phyloP scores from a whole-genome alignment of 2,888 invertebrate species.

The Cheiracanthium punctorium region DNA sequence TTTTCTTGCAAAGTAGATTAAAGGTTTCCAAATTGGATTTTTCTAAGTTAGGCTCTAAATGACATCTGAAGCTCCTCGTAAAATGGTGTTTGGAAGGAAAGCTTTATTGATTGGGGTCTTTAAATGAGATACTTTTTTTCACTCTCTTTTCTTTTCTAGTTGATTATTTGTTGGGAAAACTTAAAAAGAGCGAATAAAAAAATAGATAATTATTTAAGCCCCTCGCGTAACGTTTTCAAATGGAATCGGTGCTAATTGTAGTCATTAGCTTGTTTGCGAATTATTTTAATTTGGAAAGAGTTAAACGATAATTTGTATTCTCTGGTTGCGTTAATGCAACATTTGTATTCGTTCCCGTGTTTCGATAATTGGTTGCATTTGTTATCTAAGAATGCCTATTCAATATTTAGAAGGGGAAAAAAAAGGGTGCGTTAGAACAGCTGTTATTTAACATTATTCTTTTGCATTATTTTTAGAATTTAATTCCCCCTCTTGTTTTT shows the following conservation, averaged over 20 bases:
- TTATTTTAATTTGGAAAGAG: slow-evolving; percentile 68
- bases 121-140: slow-evolving; percentile 57
- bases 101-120: slow-evolving; percentile 51
- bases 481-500: background rate
- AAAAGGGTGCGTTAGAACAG: background rate
- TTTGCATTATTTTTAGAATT: background rate
- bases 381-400: background rate
- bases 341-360: slow-evolving; percentile 36
- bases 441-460: background rate
- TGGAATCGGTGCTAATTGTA: slow-evolving; percentile 62
- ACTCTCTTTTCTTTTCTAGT: slow-evolving; percentile 3
- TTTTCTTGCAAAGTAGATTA: slow-evolving; percentile 55
- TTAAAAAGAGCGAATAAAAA: slow-evolving; percentile 43
- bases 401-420: background rate
- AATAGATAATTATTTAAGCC: slow-evolving; percentile 61
- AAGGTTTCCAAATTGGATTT: slow-evolving; percentile 64
- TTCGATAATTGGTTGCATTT: slow-evolving; percentile 53
- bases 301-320: slow-evolving; percentile 64
- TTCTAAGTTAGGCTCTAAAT: slow-evolving; percentile 50
- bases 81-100: slow-evolving; percentile 57
- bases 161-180: slow-evolving; percentile 64
- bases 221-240: slow-evolving; percentile 26
- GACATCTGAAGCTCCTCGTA: slow-evolving; percentile 42
- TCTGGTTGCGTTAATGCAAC: slow-evolving; percentile 36
- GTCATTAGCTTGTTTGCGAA: slow-evolving; percentile 64